Evolutionary conservation across 2,797 vertebrate genomes (phyloP).

Genomic region (Lemur catta): DNA sequence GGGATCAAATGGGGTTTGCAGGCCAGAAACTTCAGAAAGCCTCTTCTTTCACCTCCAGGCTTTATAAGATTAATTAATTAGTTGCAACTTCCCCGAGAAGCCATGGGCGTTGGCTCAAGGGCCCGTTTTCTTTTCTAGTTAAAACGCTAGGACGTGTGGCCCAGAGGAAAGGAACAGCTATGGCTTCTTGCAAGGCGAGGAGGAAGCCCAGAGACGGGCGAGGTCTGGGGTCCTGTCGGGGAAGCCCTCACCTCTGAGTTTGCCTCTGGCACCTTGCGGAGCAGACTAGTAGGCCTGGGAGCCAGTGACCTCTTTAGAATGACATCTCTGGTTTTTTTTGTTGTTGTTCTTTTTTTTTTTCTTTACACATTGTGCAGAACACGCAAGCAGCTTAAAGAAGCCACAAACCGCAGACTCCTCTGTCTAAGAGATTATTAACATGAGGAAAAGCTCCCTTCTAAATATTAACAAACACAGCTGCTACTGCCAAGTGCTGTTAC

Average conservation of each 20-base stretch:
- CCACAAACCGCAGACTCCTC: background rate
- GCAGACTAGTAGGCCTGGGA: background rate
- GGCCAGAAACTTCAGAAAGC: background rate
- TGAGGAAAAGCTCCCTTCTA: background rate
- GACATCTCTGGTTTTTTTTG: background rate
- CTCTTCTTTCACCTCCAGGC: background rate
- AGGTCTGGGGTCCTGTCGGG: background rate
- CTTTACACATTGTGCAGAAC: background rate
- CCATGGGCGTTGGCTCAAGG: background rate
- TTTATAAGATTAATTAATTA: background rate
- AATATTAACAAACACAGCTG: background rate
- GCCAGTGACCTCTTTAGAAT: background rate
- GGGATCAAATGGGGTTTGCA: background rate
- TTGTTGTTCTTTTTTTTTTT: background rate
- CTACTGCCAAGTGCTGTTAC: background rate
- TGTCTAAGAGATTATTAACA: background rate
- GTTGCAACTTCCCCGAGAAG: too few species aligned
- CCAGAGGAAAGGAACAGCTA: background rate
- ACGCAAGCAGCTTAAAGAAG: background rate
- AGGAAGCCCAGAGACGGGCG: background rate
- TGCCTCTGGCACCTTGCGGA: background rate
- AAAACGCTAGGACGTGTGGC: background rate
- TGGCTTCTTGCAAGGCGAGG: background rate
- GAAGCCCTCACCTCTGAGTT: background rate
- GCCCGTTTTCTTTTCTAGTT: background rate